These are phyloP conservation scores for Sarcoramphus papa DNA, from an alignment of 2,797 vertebrate species.

Conservation along the genomic window DNA sequence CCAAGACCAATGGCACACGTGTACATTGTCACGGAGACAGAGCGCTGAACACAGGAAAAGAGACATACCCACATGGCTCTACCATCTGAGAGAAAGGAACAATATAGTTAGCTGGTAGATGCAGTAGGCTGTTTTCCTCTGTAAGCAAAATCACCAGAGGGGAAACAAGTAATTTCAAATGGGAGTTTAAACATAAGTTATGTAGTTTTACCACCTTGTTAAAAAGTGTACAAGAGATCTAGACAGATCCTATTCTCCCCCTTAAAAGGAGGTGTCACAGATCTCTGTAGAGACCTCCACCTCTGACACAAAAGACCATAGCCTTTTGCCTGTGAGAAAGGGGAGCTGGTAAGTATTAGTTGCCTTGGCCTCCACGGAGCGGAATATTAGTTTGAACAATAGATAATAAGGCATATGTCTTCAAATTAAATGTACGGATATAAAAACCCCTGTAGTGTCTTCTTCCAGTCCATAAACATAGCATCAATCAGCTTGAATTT, in stretches of 20 bases:
- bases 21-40: accelerated
- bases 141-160: neutral
- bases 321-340: neutral
- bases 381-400: neutral
- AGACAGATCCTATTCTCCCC: neutral
- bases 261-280: neutral
- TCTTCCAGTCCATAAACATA: neutral
- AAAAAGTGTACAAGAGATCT: neutral
- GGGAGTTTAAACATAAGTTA: neutral
- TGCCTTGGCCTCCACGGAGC: neutral
- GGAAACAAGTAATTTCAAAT: neutral
- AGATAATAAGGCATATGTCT: neutral
- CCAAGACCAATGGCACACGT: neutral
- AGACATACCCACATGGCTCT: neutral
- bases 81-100: neutral
- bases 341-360: neutral
- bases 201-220: neutral
- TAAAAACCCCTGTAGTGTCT: neutral
- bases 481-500: neutral
- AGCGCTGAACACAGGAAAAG: neutral
- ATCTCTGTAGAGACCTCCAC: neutral
- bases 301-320: neutral
- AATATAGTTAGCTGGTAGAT: too few relatives aligned
- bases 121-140: neutral
- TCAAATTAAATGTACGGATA: neutral